These are phyloP conservation scores for Ectemnius cavifrons DNA, from an alignment of 2,888 invertebrate genomes.

Conservation along the genomic window DNA sequence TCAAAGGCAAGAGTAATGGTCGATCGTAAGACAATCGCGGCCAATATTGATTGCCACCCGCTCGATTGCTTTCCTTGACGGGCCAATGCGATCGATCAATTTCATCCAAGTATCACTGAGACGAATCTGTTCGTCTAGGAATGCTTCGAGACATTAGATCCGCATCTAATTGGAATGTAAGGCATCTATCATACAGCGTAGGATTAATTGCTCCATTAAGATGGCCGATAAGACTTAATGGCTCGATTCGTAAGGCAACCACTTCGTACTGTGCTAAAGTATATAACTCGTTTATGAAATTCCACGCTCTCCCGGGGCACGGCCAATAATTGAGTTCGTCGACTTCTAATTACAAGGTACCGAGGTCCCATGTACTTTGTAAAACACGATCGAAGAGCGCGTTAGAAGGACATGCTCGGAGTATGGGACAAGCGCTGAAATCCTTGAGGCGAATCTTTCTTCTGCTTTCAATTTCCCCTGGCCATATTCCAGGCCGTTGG, in stretches of 20 bases:
- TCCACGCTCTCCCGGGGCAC: not conserved
- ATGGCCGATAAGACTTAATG: conserved; percentile 37
- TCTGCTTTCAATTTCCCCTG: not conserved
- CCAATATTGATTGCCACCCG: not conserved
- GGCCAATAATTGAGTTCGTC: not conserved
- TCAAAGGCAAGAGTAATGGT: conserved; percentile 41
- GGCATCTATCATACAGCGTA: conserved; percentile 31
- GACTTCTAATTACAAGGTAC: not conserved
- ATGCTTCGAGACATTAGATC: conserved; percentile 40
- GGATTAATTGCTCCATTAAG: conserved; percentile 57
- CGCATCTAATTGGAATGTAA: conserved; percentile 39
- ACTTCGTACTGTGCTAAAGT: conserved; percentile 16
- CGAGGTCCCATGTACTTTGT: not conserved
- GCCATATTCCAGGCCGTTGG: not conserved
- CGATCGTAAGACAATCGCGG: conserved; percentile 58
- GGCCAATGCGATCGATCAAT: not conserved
- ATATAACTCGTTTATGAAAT: not conserved
- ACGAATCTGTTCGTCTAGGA: conserved; percentile 24
- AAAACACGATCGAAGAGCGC: not conserved
- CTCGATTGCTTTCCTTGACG: not conserved
- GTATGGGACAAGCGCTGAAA: conserved; percentile 1
- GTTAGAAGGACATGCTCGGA: not conserved
- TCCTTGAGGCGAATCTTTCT: not conserved
- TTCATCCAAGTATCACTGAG: not conserved
- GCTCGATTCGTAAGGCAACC: conserved; percentile 21